A percentile compares a stretch with the other conserved stretches of the same genome.
Conservation (phyloP, 1,140 invertebrate genomes). For the Propsilocerus akamusi region DNA sequence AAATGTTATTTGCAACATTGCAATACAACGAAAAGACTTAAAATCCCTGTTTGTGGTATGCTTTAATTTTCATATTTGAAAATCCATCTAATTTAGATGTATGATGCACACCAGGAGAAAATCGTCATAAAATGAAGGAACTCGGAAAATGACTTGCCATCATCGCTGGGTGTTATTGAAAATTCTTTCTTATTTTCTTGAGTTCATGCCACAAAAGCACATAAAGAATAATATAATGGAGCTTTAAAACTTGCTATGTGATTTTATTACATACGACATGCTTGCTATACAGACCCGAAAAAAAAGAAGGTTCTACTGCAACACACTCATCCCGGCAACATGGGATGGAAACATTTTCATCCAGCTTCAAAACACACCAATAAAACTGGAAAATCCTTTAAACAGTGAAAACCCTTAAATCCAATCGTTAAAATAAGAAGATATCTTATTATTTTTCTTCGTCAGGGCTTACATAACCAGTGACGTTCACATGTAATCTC, state of each 20-base stretch:
- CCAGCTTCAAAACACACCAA: not conserved
- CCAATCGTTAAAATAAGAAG: constrained; percentile 4
- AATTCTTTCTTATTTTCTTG: not conserved
- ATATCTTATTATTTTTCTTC: not conserved
- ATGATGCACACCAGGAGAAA: too few species aligned
- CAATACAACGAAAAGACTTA: not conserved
- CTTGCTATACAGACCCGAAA: not conserved
- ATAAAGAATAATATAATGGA: not conserved
- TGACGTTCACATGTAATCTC: too few species aligned
- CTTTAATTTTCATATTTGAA: not conserved
- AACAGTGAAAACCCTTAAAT: constrained; percentile 3
- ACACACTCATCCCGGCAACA: too few species aligned
- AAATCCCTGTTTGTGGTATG: not conserved
- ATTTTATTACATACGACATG: not conserved
- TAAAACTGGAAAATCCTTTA: not conserved
- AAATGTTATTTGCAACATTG: not conserved
- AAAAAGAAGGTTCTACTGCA: not conserved
- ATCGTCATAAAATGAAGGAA: too few species aligned
- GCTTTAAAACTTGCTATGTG: not conserved
- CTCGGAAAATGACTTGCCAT: too few species aligned
- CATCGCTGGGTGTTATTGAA: not conserved
- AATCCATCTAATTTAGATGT: too few species aligned
- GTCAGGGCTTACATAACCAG: too few species aligned
- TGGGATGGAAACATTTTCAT: too few species aligned
- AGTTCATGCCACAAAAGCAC: not conserved